phyloP scores from a whole-genome alignment of 1,140 invertebrate genomes.

The Ceratosolen solmsi region DNA sequence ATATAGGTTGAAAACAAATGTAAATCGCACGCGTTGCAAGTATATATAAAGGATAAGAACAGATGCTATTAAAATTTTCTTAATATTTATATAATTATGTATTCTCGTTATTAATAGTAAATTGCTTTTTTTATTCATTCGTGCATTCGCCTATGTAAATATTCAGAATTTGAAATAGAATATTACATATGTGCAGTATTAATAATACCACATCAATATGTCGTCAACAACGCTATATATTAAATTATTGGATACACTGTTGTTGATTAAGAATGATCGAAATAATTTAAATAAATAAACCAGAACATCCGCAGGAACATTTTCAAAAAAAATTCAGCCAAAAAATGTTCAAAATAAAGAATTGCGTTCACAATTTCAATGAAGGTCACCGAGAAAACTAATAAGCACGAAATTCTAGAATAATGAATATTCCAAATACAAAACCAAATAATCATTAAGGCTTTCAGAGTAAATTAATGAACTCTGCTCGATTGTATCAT shows the following conservation, averaged over 20 bases:
- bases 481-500: slow-evolving; percentile 30
- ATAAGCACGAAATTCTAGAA: background rate
- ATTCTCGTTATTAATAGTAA: background rate
- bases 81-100: too few relatives aligned
- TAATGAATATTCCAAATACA: background rate
- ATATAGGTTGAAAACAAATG: background rate
- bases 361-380: background rate
- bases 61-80: too few relatives aligned
- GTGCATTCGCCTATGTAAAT: background rate
- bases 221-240: background rate
- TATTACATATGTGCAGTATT: background rate
- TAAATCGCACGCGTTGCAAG: background rate
- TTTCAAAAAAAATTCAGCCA: background rate
- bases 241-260: background rate
- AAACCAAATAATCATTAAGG: background rate
- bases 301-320: too few relatives aligned
- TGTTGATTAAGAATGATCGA: background rate
- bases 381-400: slow-evolving; percentile 27
- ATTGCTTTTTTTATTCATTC: background rate
- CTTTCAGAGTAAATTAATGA: slow-evolving; percentile 23
- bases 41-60: too few relatives aligned
- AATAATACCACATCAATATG: background rate
- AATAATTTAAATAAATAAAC: background rate
- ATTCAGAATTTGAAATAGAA: background rate
- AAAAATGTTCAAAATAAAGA: background rate